phyloP scores from a whole-genome alignment of 1,140 invertebrate genomes.

The Nasonia giraulti region DNA sequence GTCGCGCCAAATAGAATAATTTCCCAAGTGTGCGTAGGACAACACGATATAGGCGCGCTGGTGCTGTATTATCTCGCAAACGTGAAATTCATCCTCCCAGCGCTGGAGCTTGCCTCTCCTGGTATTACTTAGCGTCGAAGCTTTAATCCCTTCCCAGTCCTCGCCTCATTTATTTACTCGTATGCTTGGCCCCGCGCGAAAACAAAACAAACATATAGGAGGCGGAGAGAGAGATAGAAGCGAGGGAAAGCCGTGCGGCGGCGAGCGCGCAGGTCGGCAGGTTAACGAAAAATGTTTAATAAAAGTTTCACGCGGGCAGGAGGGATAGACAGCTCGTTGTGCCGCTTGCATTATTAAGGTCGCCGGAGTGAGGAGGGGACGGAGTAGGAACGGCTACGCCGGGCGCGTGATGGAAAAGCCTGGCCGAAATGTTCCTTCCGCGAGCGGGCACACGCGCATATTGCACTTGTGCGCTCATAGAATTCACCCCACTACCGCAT shows the following conservation, averaged over 20 bases:
- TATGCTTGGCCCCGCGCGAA: background rate
- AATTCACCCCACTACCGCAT: background rate
- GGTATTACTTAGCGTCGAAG: conserved; percentile 18
- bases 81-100: background rate
- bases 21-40: too few species aligned
- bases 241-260: background rate
- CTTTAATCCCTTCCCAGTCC: background rate
- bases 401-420: conserved; percentile 3
- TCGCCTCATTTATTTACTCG: conserved; percentile 18
- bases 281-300: conserved; percentile 39
- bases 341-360: conserved; percentile 38
- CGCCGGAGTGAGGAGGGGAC: background rate
- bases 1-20: too few species aligned
- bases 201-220: background rate
- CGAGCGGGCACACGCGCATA: background rate
- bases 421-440: too few species aligned
- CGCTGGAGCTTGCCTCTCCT: background rate
- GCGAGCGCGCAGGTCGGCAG: background rate
- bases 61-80: too few species aligned
- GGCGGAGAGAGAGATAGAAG: too few species aligned
- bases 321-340: background rate
- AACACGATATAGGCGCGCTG: too few species aligned
- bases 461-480: background rate
- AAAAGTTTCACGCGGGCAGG: conserved; percentile 25
- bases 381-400: background rate